Evolutionary conservation across 1,140 invertebrate species (phyloP).

Genomic region (Pararge aegeria): DNA sequence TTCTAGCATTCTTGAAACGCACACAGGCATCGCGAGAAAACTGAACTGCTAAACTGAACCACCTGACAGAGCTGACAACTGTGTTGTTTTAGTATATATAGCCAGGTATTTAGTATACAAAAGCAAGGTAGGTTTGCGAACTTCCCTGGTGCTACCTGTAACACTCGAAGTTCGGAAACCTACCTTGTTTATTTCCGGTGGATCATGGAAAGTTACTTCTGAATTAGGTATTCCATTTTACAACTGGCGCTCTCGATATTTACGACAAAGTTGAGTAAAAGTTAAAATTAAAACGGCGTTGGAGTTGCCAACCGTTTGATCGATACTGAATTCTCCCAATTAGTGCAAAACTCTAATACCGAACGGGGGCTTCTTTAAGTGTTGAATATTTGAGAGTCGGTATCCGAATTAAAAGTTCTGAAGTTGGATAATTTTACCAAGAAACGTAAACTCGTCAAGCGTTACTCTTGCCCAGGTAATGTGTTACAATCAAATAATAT

Average conservation of each 20-base stretch:
- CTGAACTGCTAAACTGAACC: too few relatives aligned
- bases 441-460: too few relatives aligned
- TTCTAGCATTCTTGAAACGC: too few relatives aligned
- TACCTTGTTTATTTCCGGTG: slow-evolving; percentile 1
- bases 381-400: neutral
- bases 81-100: too few relatives aligned
- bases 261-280: neutral
- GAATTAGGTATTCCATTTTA: slow-evolving; percentile 7
- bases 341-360: neutral
- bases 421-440: neutral
- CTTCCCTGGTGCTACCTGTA: too few relatives aligned
- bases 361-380: neutral
- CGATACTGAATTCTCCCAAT: slow-evolving; percentile 9
- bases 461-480: too few relatives aligned
- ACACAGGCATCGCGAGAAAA: too few relatives aligned
- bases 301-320: slow-evolving; percentile 5
- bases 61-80: too few relatives aligned
- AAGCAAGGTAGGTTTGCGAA: too few relatives aligned
- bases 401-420: neutral
- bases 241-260: slow-evolving; percentile 1
- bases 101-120: too few relatives aligned
- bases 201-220: neutral
- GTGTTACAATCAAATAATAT: too few relatives aligned
- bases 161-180: too few relatives aligned
- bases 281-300: slow-evolving; percentile 9